Evolutionary conservation across 2,888 invertebrate species (phyloP).

Genomic region (Xiphydria camelus): DNA sequence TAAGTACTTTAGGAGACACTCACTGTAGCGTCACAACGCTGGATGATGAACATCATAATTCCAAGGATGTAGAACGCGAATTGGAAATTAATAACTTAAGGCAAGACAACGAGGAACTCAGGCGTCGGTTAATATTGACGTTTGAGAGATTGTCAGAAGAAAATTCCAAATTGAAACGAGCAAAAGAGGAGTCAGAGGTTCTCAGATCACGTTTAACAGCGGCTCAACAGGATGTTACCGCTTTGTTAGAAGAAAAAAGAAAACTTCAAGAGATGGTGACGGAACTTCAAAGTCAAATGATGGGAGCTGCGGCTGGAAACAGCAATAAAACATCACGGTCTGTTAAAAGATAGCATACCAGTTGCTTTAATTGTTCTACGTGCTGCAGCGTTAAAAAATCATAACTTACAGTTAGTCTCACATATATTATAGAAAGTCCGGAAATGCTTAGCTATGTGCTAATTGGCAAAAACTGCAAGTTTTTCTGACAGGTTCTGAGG

Average conservation of each 20-base stretch:
- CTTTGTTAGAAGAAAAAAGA: constrained; percentile 74
- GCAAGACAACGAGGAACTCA: constrained; percentile 69
- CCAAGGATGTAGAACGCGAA: constrained; percentile 55
- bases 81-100: constrained; percentile 59
- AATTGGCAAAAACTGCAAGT: no score
- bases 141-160: constrained; percentile 66
- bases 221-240: constrained; percentile 76
- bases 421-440: neutral
- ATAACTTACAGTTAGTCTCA: constrained; percentile 25
- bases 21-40: no score
- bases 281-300: constrained; percentile 65
- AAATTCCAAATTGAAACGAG: constrained; percentile 60
- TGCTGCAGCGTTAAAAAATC: constrained; percentile 66
- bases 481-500: no score
- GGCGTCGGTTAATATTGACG: constrained; percentile 64
- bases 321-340: constrained; percentile 58
- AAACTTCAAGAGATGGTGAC: constrained; percentile 72
- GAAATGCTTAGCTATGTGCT: neutral
- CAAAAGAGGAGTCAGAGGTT: constrained; percentile 65
- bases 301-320: constrained; percentile 52
- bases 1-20: constrained; percentile 30
- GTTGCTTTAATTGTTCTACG: constrained; percentile 72
- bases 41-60: no score
- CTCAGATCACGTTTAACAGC: constrained; percentile 66
- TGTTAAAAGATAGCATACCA: constrained; percentile 68